Evolutionary conservation across 2,888 invertebrate species (phyloP).

Genomic region (Nemapogon koenigi): DNA sequence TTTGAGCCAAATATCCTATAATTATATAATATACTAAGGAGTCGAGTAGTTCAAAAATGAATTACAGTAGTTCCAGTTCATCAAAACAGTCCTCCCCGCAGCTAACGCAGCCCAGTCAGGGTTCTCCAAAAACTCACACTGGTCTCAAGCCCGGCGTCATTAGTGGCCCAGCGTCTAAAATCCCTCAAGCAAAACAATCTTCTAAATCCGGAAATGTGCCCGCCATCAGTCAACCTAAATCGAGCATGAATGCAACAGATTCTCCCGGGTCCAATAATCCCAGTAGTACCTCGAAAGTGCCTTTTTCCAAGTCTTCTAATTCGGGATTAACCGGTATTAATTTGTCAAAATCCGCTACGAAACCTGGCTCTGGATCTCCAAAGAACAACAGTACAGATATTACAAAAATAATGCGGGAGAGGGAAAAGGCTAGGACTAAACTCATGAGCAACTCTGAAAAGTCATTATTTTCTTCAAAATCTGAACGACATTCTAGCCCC

Average conservation of each 20-base stretch:
- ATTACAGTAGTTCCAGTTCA: conserved; percentile 47
- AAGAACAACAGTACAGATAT: conserved; percentile 67
- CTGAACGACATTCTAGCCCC: conserved; percentile 72
- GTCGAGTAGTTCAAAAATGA: conserved; percentile 46
- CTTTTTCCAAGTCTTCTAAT: conserved; percentile 54
- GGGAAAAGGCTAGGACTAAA: conserved; percentile 65
- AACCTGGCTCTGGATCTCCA: conserved; percentile 65
- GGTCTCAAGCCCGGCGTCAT: conserved; percentile 86
- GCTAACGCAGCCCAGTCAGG: conserved; percentile 59
- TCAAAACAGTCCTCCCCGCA: conserved; percentile 53
- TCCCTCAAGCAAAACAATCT: conserved; percentile 70
- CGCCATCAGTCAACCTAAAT: conserved; percentile 42
- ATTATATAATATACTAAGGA: conserved; percentile 86
- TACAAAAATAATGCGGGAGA: conserved; percentile 60
- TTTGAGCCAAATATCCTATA: no score
- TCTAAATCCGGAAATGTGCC: conserved; percentile 33
- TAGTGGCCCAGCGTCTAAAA: conserved; percentile 86
- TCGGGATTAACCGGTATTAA: conserved; percentile 47
- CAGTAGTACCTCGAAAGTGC: conserved; percentile 43
- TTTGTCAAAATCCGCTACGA: conserved; percentile 51
- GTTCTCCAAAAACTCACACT: conserved; percentile 81
- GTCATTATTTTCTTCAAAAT: conserved; percentile 68
- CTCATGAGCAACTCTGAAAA: conserved; percentile 67
- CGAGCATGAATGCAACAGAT: conserved; percentile 45
- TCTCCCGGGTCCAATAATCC: conserved; percentile 30